Percentiles rank a stretch among this genome's conserved stretches.
Evolutionary conservation across 2,797 vertebrate genomes (phyloP).

Genomic region (Glossophaga mutica): DNA sequence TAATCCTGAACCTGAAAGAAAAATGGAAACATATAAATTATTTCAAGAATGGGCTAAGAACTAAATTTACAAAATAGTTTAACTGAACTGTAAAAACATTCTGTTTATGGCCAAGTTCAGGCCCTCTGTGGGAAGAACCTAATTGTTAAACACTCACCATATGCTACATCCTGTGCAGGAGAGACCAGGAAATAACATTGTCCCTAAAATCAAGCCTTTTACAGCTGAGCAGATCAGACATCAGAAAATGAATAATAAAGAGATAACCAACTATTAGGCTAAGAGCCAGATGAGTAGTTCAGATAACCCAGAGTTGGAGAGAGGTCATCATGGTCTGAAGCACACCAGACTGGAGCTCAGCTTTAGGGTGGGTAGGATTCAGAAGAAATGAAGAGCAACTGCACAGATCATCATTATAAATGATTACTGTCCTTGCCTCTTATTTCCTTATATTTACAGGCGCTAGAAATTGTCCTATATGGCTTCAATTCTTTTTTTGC

Average conservation of each 20-base stretch:
- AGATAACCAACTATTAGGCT: background rate
- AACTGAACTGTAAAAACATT: background rate
- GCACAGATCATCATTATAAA: background rate
- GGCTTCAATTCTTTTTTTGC: background rate
- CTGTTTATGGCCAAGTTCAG: background rate
- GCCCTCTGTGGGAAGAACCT: background rate
- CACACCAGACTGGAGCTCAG: background rate
- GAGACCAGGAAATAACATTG: background rate
- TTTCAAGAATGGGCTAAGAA: background rate
- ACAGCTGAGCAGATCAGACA: background rate
- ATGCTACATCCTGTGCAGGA: background rate
- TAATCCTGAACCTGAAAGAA: constrained; percentile 94
- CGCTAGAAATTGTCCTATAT: background rate
- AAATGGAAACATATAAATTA: constrained; percentile 30
- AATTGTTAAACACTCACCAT: background rate
- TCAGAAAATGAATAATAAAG: background rate
- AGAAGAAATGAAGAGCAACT: background rate
- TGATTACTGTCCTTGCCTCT: background rate
- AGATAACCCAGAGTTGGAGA: background rate
- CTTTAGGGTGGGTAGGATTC: background rate
- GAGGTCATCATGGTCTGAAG: background rate
- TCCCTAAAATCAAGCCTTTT: background rate
- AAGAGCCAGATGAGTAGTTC: background rate
- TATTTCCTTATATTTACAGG: background rate
- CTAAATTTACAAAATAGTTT: background rate